Base-by-base conservation (phyloP, 2,888 invertebrate species). In the Thera obeliscata region DNA sequence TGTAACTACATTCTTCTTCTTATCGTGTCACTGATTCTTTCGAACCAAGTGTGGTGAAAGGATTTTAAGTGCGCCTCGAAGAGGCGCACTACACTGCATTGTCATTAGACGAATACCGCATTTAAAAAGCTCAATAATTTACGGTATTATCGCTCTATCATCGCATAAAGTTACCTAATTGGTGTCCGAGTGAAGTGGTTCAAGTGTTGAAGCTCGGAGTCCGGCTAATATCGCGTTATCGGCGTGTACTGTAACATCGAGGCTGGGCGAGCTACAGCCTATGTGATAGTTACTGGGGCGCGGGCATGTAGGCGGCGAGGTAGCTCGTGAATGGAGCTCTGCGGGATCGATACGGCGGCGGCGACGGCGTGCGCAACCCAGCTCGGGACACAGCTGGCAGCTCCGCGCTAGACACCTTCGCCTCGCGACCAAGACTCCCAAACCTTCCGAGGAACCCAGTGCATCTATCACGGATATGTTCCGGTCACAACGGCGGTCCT, bases 211-310 rank as follows among this genome's bases (percentile, higher is more conserved):
- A 82, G 85, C 83, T 82, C 81, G 74, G 79, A 77, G 81, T 77
- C 81, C 83, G 82, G 81, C 78, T 87, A 89, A 91, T 91, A 91
- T 84, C 79, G 81, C 82, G 85, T 89, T 93, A 92, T 91, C 90
- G 87, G 83, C 83, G 87, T 88, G 85, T 87, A 88, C 61, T 67
- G 66, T 66, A 66, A 87, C 88, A 87, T 81, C 81, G 76, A 81
- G 77, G 84, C 81, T 81, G 78, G 80, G 82, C 82, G 81, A 86
- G 84, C 33, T 33, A 48, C 12, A 59, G 66, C 38, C 52, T 46
- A 48, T 8, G 46, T 38, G 11, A 38, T 36, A 69, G 69, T 69
- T 63, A 57, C 60, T 69, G 52, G 7, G 56, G 56, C 46, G 56
- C 46, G 6, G 48, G 38, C 87, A 88, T 88, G 91, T 91, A 88